A percentile compares a stretch with the other conserved stretches of the same genome.
Conservation (phyloP, 2,888 invertebrate genomes). For the Malthinus flaveolus region DNA sequence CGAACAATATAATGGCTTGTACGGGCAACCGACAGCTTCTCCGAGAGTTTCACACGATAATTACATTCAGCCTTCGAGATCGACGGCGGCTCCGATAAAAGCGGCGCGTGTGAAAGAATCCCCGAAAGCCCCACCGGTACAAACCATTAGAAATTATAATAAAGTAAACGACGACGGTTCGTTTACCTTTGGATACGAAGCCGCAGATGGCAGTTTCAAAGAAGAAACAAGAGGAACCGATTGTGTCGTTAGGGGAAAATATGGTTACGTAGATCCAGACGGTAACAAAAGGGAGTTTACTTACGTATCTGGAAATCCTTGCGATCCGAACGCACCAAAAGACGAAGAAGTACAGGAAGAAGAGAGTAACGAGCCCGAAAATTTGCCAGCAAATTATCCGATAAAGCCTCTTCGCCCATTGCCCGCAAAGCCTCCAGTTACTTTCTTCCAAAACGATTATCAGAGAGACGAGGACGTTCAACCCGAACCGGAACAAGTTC, state of each 20-base stretch:
- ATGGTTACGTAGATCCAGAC: conserved; percentile 85
- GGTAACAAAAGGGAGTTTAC: conserved; percentile 86
- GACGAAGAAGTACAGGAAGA: conserved; percentile 62
- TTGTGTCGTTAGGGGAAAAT: conserved; percentile 84
- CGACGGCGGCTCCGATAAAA: conserved; percentile 13
- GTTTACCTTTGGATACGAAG: conserved; percentile 83
- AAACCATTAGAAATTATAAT: conserved; percentile 82
- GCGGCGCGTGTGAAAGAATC: conserved; percentile 58
- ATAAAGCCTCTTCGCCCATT: conserved; percentile 51
- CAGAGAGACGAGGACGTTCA: conserved; percentile 64
- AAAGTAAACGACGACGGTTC: conserved; percentile 83
- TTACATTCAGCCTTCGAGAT: conserved; percentile 36
- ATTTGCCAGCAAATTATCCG: conserved; percentile 65
- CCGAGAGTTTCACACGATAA: conserved; percentile 44
- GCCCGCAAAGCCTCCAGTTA: conserved; percentile 60
- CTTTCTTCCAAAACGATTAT: conserved; percentile 74
- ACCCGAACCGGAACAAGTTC: conserved; percentile 58
- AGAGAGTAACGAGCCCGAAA: conserved; percentile 60
- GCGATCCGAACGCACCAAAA: conserved; percentile 80
- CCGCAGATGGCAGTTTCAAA: conserved; percentile 84
- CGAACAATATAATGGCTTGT: conserved; percentile 56
- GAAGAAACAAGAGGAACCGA: conserved; percentile 85
- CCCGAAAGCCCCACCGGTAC: conserved; percentile 71
- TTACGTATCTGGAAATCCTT: conserved; percentile 84
- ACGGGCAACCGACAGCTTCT: conserved; percentile 53